Base-by-base conservation (phyloP, 2,797 vertebrate genomes). In the Rousettus madagascariensis region DNA sequence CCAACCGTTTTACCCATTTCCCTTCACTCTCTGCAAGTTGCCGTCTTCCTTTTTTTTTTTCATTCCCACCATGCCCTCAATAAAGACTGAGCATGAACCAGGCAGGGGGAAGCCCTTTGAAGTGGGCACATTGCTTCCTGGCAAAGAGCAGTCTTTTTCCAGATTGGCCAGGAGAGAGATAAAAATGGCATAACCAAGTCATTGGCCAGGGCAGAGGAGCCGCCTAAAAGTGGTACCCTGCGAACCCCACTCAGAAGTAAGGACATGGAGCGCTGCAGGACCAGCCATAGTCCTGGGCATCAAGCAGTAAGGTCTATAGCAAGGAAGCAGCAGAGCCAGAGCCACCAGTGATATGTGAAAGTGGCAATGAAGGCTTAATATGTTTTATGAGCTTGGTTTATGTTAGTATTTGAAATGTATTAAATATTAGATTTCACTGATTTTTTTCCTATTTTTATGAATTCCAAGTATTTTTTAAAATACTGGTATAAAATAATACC, bases 341-440 rank as follows among this genome's bases (percentile, higher is more conserved):
- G 15, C 19, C 24, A 15, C 16, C 6, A 8, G 8, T n/a, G 61
- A 80, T 7, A 33, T 41, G 7, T 69, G 61, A 75, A 33, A 71
- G 36, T 36, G 6, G 80, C 49, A 61, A 1, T 85, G 24, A 26
- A 53, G 38, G 22, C 4, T 63, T 61, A 46, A 41, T 49, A 13
- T 57, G 74, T 83, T 86, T 53, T 33, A 83, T 78, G 8, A 82
- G 63, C 69, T 72, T 79, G 46, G 49, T 78, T 94, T 68, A 66
- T 78, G n/a, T 89, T 93, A 89, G 30, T 78, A 57, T 79, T 93
- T 83, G 5, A 91, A 89, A 61, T 89, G 15, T 72, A 59, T 86
- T 90, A 83, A 83, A 38, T 74, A 93, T 19, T 86, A 77, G 30
- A 75, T 79, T 93, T 86, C 11, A 79, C 26, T 69, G 57, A 55